Evolutionary conservation across 2,113 vertebrate genomes (phyloP).

Genomic region (Diphyllodes magnificus): DNA sequence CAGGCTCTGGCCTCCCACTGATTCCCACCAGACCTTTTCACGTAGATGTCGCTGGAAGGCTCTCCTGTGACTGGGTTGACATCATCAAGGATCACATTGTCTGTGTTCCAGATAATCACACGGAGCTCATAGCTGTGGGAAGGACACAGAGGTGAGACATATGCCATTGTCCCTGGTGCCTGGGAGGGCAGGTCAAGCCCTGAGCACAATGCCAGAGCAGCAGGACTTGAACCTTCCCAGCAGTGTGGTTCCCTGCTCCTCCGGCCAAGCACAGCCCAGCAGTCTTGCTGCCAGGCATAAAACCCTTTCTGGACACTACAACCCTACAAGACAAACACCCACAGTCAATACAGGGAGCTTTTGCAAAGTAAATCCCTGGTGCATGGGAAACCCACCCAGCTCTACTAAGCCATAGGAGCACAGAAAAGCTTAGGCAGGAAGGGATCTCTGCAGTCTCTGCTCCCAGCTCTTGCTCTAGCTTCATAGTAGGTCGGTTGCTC

Average conservation of each 20-base stretch:
- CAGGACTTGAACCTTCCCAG: background rate
- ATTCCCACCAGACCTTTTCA: conserved; percentile 80
- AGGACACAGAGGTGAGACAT: background rate
- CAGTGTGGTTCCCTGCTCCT: background rate
- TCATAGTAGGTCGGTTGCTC: background rate
- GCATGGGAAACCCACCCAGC: background rate
- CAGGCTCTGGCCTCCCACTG: background rate
- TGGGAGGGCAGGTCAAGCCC: background rate
- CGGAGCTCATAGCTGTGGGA: conserved; percentile 84
- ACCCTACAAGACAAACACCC: background rate
- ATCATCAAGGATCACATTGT: conserved; percentile 88
- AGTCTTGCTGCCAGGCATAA: background rate
- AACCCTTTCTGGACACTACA: background rate
- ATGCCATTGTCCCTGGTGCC: background rate
- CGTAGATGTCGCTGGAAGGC: conserved; percentile 89
- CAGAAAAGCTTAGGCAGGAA: background rate
- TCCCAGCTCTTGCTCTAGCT: background rate
- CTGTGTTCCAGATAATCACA: conserved; percentile 93
- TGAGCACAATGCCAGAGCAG: background rate
- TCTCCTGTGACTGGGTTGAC: conserved; percentile 89
- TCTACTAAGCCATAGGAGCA: background rate
- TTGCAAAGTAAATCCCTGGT: background rate
- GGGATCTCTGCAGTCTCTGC: background rate
- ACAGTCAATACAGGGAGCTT: background rate
- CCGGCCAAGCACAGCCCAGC: background rate